Conservation (phyloP, 2,113 vertebrate species). For the Podilymbus podiceps region DNA sequence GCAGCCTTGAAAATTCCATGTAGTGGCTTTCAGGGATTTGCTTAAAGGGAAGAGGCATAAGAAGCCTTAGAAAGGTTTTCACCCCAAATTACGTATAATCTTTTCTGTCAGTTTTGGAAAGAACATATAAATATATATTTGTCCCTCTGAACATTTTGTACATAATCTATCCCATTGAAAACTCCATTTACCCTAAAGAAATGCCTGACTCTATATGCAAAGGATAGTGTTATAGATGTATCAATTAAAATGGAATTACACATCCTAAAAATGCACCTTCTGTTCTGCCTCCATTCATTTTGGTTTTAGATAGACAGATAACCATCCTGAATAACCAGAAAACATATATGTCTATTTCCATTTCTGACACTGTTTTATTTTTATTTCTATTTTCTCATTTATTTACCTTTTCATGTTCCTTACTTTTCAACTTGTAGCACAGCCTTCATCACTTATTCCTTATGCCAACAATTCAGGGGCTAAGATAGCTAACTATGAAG, state of each 20-base stretch:
- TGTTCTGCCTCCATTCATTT: neutral
- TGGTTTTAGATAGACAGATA: neutral
- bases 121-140: neutral
- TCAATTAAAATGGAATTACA: neutral
- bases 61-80: neutral
- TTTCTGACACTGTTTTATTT: neutral
- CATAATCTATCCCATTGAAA: neutral
- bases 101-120: neutral
- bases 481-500: neutral
- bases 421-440: neutral
- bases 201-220: neutral
- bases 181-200: neutral
- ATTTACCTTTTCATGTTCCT: neutral
- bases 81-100: neutral
- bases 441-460: neutral
- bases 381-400: neutral
- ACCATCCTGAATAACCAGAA: neutral
- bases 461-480: neutral
- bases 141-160: neutral
- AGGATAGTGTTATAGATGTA: neutral
- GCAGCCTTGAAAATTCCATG: neutral
- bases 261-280: neutral
- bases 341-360: neutral
- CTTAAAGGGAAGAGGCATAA: neutral
- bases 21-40: neutral